Base-by-base conservation (phyloP, 2,113 vertebrate genomes). In the Garra rufa region DNA sequence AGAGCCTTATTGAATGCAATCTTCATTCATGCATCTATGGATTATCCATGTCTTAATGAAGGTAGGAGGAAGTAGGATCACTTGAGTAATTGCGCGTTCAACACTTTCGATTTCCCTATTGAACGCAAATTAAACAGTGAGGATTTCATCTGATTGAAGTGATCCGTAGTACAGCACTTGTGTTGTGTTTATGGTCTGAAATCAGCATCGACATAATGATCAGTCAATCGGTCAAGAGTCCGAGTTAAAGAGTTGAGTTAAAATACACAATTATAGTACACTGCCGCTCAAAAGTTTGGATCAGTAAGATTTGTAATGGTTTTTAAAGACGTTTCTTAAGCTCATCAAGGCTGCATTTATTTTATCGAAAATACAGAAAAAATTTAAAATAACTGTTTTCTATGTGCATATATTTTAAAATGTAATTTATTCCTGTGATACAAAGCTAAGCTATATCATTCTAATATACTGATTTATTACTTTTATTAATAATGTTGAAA, bases 61-160 rank as follows among this genome's bases (percentile, higher is more conserved):
- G 85, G 76, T 67, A 82, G 34, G 65, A 85, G 73, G 84, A 71
- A 83, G 75, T 43, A 70, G 71, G 82, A 90, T 81, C 44, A 88
- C 85, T 77, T 88, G 82, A 89, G 71, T 90, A 88, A 90, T 89
- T 85, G 87, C 73, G 71, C 77, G 83, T 89, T 88, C 76, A 52
- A 85, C 69, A 52, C 75, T 63, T 87, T 82, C 52, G 83, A 90
- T 87, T 69, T 85, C 69, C 73, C 41, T 11, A 69, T 82, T 55
- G 85, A 88, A 89, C 81, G 83, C 82, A 83, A 78, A 89, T 55
- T n/a, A 8, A 38, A 63, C 9, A 50, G 11, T 79, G 76, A 85
- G n/a, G 73, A 63, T 55, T 83, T 55, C n/a, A 76, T 85, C 69
- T 76, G 81, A 79, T 85, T 77, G 55, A 50, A n/a, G 55, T 21